Conservation (phyloP, 2,797 vertebrate species). For the Micromesistius poutassou region DNA sequence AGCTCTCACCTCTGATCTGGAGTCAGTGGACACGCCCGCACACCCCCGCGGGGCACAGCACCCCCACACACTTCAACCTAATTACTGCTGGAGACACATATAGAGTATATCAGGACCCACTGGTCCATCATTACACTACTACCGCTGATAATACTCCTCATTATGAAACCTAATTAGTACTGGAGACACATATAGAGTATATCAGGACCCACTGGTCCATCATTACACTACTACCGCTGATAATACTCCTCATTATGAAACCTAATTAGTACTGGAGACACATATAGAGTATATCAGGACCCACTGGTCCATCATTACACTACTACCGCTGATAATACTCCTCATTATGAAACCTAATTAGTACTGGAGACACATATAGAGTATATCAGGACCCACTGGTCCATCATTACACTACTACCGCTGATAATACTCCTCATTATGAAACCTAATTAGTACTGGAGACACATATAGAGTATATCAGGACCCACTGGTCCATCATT, state of each 20-base stretch:
- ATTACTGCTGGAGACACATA: neutral
- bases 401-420: no score
- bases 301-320: neutral
- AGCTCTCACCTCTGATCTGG: conserved; percentile 38
- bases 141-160: neutral
- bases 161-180: no score
- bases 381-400: no score
- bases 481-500: neutral
- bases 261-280: neutral
- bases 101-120: neutral
- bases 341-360: no score
- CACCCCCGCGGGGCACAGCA: neutral
- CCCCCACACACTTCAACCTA: neutral
- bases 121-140: neutral
- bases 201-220: neutral
- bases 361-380: no score
- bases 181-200: neutral
- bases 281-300: neutral
- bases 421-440: no score
- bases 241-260: neutral
- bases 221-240: neutral
- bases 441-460: no score
- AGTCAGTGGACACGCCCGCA: conserved; percentile 27
- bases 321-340: neutral
- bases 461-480: no score